A percentile compares a stretch with the other conserved stretches of the same genome.
Evolutionary conservation across 2,888 invertebrate species (phyloP).

Genomic region (Mythimna pallens): DNA sequence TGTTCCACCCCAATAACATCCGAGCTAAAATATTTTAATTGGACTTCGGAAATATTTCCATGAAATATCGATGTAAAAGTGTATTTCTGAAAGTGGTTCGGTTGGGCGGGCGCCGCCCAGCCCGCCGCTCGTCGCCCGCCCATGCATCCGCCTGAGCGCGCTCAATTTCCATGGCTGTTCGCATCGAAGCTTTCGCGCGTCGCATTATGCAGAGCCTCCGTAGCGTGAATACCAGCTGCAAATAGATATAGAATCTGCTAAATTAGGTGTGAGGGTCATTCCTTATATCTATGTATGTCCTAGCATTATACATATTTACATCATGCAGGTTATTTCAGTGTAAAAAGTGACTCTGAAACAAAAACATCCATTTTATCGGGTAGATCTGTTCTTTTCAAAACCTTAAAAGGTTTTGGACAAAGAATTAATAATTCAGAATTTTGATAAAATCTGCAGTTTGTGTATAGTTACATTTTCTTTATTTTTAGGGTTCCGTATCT

Average conservation of each 20-base stretch:
- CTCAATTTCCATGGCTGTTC: slow-evolving; percentile 47
- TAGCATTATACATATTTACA: not conserved
- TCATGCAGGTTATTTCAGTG: not conserved
- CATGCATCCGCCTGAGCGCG: slow-evolving; percentile 57
- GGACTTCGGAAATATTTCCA: slow-evolving; percentile 31
- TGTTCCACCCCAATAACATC: slow-evolving; percentile 30
- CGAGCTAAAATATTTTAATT: slow-evolving; percentile 40
- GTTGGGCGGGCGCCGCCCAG: slow-evolving; percentile 35
- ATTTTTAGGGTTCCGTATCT: too few relatives aligned
- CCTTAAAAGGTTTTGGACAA: too few relatives aligned
- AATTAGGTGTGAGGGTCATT: slow-evolving; percentile 17
- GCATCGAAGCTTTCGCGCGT: slow-evolving; percentile 48
- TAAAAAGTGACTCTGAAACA: not conserved
- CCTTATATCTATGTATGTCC: not conserved
- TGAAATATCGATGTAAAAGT: slow-evolving; percentile 47
- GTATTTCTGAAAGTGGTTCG: slow-evolving; percentile 50
- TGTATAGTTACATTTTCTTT: too few relatives aligned
- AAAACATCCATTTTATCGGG: too few relatives aligned
- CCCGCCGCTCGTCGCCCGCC: slow-evolving; percentile 39
- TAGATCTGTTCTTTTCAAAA: too few relatives aligned
- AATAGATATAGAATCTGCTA: slow-evolving; percentile 50
- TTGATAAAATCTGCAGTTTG: too few relatives aligned
- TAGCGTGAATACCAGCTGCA: slow-evolving; percentile 48
- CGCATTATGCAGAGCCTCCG: slow-evolving; percentile 30
- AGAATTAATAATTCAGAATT: too few relatives aligned